Percentiles rank a stretch among this genome's conserved stretches.
Conservation (phyloP, 2,888 invertebrate species). For the Zygogramma bicolorata region DNA sequence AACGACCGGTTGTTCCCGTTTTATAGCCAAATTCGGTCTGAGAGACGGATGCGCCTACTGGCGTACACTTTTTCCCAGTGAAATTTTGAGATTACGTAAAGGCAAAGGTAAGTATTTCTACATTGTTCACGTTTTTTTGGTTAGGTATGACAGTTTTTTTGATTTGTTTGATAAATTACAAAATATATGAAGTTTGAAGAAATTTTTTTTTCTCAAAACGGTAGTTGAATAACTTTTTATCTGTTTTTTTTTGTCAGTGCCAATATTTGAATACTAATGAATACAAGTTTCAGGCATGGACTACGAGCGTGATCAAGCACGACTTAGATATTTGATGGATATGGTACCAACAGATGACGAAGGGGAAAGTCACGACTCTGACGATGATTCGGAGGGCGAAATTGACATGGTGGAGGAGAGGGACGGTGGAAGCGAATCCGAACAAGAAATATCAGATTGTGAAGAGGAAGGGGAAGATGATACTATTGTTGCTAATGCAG, state of each 20-base stretch:
- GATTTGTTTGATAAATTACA: not conserved
- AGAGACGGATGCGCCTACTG: constrained; percentile 2
- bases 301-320: not conserved
- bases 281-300: not conserved
- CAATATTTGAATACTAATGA: not conserved
- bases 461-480: constrained; percentile 11
- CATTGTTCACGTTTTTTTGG: constrained; percentile 1
- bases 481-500: constrained; percentile 10
- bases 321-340: not conserved
- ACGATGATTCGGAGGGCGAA: constrained; percentile 13
- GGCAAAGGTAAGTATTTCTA: constrained; percentile 6
- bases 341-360: not conserved
- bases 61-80: constrained; percentile 5
- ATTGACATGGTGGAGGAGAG: constrained; percentile 10
- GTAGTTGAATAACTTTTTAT: not conserved
- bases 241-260: not conserved
- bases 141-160: not conserved
- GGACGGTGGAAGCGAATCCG: constrained; percentile 21
- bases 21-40: constrained; percentile 1
- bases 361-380: constrained; percentile 4
- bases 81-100: constrained; percentile 2
- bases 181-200: not conserved
- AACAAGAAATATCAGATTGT: constrained; percentile 25
- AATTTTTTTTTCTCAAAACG: not conserved
- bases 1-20: not conserved